phyloP scores from a whole-genome alignment of 2,888 invertebrate species.

The Stenchaetothrips biformis region DNA sequence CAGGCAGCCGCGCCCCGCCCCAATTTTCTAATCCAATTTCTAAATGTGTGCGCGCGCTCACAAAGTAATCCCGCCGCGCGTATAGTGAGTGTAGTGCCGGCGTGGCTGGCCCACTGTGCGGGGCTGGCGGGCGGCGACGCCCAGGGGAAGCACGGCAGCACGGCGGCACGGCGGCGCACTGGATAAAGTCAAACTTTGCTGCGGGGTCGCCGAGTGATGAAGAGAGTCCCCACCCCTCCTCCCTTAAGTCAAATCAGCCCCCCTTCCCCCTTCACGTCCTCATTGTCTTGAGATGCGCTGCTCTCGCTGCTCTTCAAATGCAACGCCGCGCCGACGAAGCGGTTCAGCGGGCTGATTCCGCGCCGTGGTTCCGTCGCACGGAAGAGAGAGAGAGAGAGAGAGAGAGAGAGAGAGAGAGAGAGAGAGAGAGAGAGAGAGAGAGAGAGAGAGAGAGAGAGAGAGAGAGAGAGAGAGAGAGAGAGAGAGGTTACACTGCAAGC shows the following conservation, averaged over 20 bases:
- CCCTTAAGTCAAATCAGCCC: neutral
- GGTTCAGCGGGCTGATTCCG: too few species aligned
- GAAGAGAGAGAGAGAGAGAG: too few species aligned
- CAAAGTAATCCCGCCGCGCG: constrained; percentile 2
- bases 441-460: too few species aligned
- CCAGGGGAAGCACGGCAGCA: neutral
- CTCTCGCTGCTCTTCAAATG: neutral
- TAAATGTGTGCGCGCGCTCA: constrained; percentile 6
- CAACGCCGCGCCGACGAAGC: neutral
- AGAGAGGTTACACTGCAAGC: too few species aligned
- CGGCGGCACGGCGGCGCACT: neutral
- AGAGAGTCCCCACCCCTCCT: neutral
- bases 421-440: too few species aligned
- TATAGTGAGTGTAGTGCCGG: neutral
- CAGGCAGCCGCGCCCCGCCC: neutral
- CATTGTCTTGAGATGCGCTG: neutral
- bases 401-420: too few species aligned
- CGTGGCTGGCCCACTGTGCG: neutral
- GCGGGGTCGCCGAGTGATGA: neutral
- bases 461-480: too few species aligned
- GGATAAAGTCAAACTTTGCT: neutral
- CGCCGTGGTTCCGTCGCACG: too few species aligned
- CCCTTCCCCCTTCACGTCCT: neutral
- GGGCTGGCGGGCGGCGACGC: neutral
- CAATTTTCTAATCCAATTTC: constrained; percentile 11